These are phyloP conservation scores for Melieria picta DNA, from an alignment of 2,888 invertebrate genomes.

Conservation along the genomic window DNA sequence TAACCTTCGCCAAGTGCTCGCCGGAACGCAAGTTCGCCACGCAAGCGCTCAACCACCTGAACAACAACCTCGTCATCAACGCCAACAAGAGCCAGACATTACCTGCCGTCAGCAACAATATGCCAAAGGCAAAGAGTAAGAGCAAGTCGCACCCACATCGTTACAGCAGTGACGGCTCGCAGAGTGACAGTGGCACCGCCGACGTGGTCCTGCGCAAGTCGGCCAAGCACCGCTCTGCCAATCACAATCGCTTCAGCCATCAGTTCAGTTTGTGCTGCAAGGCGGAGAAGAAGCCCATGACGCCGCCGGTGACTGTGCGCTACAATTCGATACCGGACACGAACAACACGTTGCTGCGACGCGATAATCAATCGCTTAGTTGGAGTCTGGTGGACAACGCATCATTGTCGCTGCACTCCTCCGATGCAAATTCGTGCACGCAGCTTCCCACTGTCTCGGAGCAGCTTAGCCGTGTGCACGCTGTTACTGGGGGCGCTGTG, in stretches of 20 bases:
- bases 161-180: constrained; percentile 57
- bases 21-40: constrained; percentile 43
- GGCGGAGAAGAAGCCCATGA: constrained; percentile 60
- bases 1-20: constrained; percentile 61
- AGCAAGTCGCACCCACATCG: constrained; percentile 53
- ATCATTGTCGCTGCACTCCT: constrained; percentile 53
- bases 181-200: constrained; percentile 54
- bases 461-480: constrained; percentile 29
- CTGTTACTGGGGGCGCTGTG: constrained; percentile 42
- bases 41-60: constrained; percentile 33
- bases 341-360: constrained; percentile 44
- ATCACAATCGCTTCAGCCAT: constrained; percentile 65
- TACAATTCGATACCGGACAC: constrained; percentile 63
- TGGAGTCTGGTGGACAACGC: constrained; percentile 56
- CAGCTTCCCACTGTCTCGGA: constrained; percentile 37
- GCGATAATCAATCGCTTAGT: constrained; percentile 58
- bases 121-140: constrained; percentile 54
- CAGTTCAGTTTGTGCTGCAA: constrained; percentile 65
- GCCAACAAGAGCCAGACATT: constrained; percentile 53
- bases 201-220: constrained; percentile 55
- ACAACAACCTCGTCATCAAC: constrained; percentile 38
- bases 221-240: constrained; percentile 59
- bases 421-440: constrained; percentile 47
- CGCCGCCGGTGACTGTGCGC: constrained; percentile 64
- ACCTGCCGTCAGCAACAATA: constrained; percentile 42